Evolutionary conservation across 2,888 invertebrate genomes (phyloP).

Genomic region (Drosophila stalkeri): DNA sequence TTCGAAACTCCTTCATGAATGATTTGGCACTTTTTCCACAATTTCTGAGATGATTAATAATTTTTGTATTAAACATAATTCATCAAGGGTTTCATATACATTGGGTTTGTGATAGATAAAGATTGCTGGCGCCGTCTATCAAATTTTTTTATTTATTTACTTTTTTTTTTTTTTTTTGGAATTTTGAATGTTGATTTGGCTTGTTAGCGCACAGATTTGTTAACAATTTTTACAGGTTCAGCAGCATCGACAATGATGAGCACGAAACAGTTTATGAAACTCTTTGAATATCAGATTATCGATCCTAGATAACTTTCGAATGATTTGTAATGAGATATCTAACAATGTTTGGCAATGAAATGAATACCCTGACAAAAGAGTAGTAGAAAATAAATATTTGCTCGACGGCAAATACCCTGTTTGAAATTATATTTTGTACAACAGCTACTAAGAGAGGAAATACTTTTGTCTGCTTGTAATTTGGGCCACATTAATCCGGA

Average conservation of each 20-base stretch:
- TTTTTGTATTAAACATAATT: constrained; percentile 46
- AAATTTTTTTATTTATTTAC: constrained; percentile 26
- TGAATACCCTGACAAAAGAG: background rate
- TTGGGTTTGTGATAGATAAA: constrained; percentile 50
- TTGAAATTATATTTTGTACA: background rate
- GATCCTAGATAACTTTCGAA: constrained; percentile 10
- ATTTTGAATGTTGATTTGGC: constrained; percentile 50
- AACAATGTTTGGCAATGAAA: background rate
- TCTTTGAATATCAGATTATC: constrained; percentile 4
- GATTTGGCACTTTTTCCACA: constrained; percentile 67
- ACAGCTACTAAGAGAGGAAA: constrained; percentile 17
- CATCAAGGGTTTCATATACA: constrained; percentile 41
- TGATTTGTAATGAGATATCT: constrained; percentile 12
- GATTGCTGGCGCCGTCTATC: constrained; percentile 67
- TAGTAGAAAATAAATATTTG: background rate
- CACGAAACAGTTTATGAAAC: constrained; percentile 26
- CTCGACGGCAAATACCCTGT: background rate
- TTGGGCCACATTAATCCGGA: constrained; percentile 71
- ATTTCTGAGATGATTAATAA: constrained; percentile 65
- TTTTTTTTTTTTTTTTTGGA: background rate
- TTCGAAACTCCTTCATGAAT: constrained; percentile 58
- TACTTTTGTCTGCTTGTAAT: constrained; percentile 48
- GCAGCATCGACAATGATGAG: constrained; percentile 45
- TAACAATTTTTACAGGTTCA: constrained; percentile 54
- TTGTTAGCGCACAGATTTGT: constrained; percentile 77